These are phyloP conservation scores for Andrena minutula DNA, from an alignment of 2,888 invertebrate genomes.

Conservation along the genomic window DNA sequence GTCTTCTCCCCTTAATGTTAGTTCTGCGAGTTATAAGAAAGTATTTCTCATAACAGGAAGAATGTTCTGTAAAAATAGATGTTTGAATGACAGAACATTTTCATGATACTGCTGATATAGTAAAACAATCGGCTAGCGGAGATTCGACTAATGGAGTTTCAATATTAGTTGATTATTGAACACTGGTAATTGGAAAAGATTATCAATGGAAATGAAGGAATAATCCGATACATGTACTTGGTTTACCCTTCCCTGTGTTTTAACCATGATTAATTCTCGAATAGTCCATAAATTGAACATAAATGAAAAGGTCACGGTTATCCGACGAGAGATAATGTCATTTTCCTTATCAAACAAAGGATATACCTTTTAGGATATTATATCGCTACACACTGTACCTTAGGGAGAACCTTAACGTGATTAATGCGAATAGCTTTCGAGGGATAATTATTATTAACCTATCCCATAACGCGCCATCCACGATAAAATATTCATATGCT, in stretches of 20 bases:
- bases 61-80: too few species aligned
- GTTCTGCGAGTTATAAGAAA: too few species aligned
- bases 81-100: too few species aligned
- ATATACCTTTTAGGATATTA: not conserved
- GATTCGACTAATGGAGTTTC: too few species aligned
- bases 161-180: too few species aligned
- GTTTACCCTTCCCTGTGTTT: not conserved
- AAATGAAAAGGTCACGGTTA: not conserved
- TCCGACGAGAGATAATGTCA: not conserved
- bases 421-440: constrained; percentile 28
- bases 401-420: constrained; percentile 35
- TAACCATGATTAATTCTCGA: not conserved
- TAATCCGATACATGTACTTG: not conserved
- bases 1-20: too few species aligned
- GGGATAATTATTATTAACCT: constrained; percentile 7
- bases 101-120: too few species aligned
- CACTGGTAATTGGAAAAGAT: too few species aligned
- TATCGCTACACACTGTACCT: constrained; percentile 9
- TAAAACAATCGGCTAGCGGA: too few species aligned
- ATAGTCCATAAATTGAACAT: not conserved
- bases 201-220: not conserved
- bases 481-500: too few species aligned
- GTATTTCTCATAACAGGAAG: too few species aligned
- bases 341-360: not conserved
- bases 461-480: too few species aligned